Evolutionary conservation across 2,113 vertebrate genomes (phyloP).

Genomic region (Naja naja): DNA sequence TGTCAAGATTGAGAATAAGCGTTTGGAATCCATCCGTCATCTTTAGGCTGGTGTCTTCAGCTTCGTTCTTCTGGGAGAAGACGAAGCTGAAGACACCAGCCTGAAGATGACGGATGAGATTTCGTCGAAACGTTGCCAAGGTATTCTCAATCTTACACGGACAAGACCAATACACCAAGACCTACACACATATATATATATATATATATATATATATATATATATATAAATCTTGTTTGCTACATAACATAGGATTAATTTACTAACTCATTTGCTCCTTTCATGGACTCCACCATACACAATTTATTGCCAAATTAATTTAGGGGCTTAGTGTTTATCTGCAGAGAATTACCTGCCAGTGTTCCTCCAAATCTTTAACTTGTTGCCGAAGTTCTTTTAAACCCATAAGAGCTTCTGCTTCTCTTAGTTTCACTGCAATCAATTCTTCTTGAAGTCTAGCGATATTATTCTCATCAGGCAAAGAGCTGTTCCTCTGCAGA

Average conservation of each 20-base stretch:
- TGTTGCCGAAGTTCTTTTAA: constrained; percentile 93
- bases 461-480: constrained; percentile 97
- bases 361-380: constrained; percentile 91
- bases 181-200: no score
- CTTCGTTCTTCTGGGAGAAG: no score
- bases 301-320: not conserved
- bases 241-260: not conserved
- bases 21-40: no score
- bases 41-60: no score
- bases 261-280: not conserved
- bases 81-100: no score
- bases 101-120: no score
- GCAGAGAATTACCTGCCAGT: constrained; percentile 87
- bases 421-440: constrained; percentile 91
- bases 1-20: no score
- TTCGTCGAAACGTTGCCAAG: no score
- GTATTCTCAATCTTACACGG: no score
- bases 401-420: constrained; percentile 89
- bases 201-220: no score
- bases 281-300: not conserved
- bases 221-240: not conserved
- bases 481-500: constrained; percentile 85
- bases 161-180: no score
- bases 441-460: constrained; percentile 93
- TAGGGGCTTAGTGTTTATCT: not conserved